These are phyloP conservation scores for Galleria mellonella DNA, from an alignment of 1,140 invertebrate species.

Conservation along the genomic window DNA sequence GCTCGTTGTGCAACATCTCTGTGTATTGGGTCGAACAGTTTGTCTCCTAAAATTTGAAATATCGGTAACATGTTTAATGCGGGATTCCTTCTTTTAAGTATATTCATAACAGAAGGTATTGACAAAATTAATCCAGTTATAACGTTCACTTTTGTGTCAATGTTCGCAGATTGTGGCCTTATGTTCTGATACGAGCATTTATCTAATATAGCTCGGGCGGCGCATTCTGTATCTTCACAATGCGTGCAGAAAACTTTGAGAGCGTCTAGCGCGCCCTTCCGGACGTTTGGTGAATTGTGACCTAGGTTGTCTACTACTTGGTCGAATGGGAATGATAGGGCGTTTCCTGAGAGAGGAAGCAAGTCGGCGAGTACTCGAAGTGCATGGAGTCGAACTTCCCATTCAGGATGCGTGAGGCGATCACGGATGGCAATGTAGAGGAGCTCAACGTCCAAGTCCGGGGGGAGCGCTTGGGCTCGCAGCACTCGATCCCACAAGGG, in stretches of 20 bases:
- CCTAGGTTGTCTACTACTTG: conserved; percentile 84
- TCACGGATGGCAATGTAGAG: conserved; percentile 82
- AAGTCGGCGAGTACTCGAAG: conserved; percentile 83
- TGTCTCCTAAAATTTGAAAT: conserved; percentile 78
- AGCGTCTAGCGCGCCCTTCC: conserved; percentile 83
- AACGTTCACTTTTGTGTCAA: conserved; percentile 77
- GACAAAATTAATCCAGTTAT: conserved; percentile 80
- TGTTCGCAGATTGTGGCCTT: conserved; percentile 62
- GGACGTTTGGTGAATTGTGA: conserved; percentile 83
- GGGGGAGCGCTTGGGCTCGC: conserved; percentile 75
- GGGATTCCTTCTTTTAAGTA: conserved; percentile 58
- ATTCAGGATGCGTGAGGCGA: conserved; percentile 84
- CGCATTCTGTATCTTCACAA: conserved; percentile 75
- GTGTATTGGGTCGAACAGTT: conserved; percentile 78
- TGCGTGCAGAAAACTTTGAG: conserved; percentile 80
- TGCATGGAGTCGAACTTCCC: conserved; percentile 87
- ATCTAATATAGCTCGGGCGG: conserved; percentile 77
- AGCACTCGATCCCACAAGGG: conserved; percentile 86
- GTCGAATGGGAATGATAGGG: conserved; percentile 79
- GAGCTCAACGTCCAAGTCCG: conserved; percentile 77
- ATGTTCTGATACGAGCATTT: conserved; percentile 77
- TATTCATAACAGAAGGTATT: conserved; percentile 78
- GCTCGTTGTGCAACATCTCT: conserved; percentile 82
- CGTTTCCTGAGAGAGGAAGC: conserved; percentile 79
- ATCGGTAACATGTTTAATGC: conserved; percentile 59